Conservation (phyloP, 2,797 vertebrate genomes). For the Pseudopleuronectes americanus region DNA sequence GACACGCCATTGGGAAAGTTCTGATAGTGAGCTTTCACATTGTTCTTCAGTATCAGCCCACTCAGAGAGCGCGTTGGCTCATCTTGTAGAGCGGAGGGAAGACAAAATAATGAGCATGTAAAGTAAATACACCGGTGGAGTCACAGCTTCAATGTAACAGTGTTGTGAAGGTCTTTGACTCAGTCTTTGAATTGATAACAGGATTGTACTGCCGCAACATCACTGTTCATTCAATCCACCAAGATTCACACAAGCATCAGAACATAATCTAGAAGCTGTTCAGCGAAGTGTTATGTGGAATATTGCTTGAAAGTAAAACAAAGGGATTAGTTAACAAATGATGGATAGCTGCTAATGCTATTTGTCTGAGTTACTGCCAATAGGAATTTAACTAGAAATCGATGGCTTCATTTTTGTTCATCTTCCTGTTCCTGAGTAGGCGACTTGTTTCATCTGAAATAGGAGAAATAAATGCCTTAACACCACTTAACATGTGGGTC, state of each 20-base stretch:
- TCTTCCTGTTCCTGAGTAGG: background rate
- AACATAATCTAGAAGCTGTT: background rate
- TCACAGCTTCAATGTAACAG: background rate
- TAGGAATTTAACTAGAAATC: background rate
- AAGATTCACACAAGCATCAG: background rate
- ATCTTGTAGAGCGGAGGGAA: conserved; percentile 79
- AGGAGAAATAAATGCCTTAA: conserved; percentile 49
- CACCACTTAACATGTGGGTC: conserved; percentile 64
- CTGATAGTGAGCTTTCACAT: conserved; percentile 98
- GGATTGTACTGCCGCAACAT: background rate
- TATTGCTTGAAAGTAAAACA: background rate
- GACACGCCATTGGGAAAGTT: conserved; percentile 96
- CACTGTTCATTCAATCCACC: background rate
- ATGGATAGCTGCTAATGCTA: background rate
- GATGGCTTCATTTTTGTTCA: background rate
- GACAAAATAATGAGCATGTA: background rate
- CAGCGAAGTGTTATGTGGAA: background rate
- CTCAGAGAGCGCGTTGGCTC: conserved; percentile 98
- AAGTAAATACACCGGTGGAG: background rate
- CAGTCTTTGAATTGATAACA: background rate
- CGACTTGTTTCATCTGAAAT: conserved; percentile 8
- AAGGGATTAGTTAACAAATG: background rate
- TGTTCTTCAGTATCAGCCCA: conserved; percentile 98
- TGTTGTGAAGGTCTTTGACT: background rate
- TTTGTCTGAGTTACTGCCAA: background rate